Evolutionary conservation across 2,797 vertebrate genomes (phyloP), one percentile per base, ranked within the genome.

Genomic region (Hipposideros larvatus): DNA sequence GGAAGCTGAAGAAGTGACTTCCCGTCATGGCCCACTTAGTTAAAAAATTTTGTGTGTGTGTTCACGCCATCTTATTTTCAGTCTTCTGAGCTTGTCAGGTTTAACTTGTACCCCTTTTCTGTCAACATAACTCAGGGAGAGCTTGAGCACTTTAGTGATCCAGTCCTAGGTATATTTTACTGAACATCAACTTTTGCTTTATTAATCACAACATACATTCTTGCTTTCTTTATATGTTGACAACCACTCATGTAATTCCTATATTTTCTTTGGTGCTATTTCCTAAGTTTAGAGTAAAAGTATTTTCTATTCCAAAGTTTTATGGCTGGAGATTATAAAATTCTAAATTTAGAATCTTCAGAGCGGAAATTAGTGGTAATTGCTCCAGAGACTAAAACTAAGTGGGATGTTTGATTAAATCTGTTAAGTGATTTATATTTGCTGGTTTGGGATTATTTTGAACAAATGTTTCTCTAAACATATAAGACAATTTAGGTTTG

Each of bases 121-220:
- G 9, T 6, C 43, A 6, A 43, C 43, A 43, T 43, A 6, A 43
- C 13, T 78, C 31, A 68, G 26, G 19, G 22, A 83, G 51, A 26
- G 31, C 22, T 41, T 86, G 1, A 83, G 11, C 85, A 46, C 61
- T 57, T 85, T 24, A 57, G 37, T 83, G 37, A 73, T 53, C 26
- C 11, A 91, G 21, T 73, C 43, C 53, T 51, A 61, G 85, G 1
- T 53, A 46, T 70, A 15, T 70, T 85, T 92, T 37, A 28, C 53
- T 93, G 31, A 70, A 92, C 71, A 71, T 74, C 14, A 75, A 28
- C 82, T 92, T 97, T 94, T 75, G 41, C 24, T 19, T 90, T 59
- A 51, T 28, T 71, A 77, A 66, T 59, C 77, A 53, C 28, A 83
- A 6, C 0, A 7, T 87, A 5, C 53, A 59, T 73, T 43, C 43